Conservation (phyloP, 2,888 invertebrate genomes). For the Meandrusa payeni region DNA sequence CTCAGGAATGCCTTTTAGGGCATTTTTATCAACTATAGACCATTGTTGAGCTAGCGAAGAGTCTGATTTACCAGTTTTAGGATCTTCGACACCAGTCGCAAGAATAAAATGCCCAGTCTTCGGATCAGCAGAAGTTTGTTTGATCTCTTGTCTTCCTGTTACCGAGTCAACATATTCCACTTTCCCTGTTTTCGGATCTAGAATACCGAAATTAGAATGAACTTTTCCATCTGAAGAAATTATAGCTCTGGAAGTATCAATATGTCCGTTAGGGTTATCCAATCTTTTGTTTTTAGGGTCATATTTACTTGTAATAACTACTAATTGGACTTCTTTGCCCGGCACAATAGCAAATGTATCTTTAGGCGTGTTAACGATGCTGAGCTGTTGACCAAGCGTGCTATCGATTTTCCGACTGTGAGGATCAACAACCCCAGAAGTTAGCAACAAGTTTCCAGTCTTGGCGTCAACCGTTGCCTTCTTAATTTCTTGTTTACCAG, state of each 20-base stretch:
- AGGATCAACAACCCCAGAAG: slow-evolving; percentile 80
- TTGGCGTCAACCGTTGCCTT: slow-evolving; percentile 83
- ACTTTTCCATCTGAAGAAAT: slow-evolving; percentile 62
- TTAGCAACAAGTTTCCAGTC: slow-evolving; percentile 80
- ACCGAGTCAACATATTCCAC: slow-evolving; percentile 77
- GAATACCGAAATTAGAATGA: slow-evolving; percentile 75
- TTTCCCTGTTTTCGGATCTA: slow-evolving; percentile 79
- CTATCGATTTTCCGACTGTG: slow-evolving; percentile 77
- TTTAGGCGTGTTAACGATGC: slow-evolving; percentile 64
- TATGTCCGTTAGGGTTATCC: slow-evolving; percentile 75
- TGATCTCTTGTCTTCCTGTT: slow-evolving; percentile 79
- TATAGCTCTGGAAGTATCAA: slow-evolving; percentile 72
- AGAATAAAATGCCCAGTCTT: slow-evolving; percentile 78
- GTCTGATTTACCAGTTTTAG: slow-evolving; percentile 79
- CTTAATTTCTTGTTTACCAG: slow-evolving; percentile 83
- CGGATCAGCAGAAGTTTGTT: slow-evolving; percentile 80
- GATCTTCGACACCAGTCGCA: slow-evolving; percentile 78
- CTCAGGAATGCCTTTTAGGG: slow-evolving; percentile 48
- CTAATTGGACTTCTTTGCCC: slow-evolving; percentile 75
- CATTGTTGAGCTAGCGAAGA: slow-evolving; percentile 75
- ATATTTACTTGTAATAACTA: slow-evolving; percentile 78
- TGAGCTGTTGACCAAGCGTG: slow-evolving; percentile 79
- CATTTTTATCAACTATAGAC: slow-evolving; percentile 60
- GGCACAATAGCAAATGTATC: slow-evolving; percentile 59
- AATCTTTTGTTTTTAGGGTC: slow-evolving; percentile 78